Conservation (phyloP, 2,113 vertebrate genomes). For the Carassius carassius region DNA sequence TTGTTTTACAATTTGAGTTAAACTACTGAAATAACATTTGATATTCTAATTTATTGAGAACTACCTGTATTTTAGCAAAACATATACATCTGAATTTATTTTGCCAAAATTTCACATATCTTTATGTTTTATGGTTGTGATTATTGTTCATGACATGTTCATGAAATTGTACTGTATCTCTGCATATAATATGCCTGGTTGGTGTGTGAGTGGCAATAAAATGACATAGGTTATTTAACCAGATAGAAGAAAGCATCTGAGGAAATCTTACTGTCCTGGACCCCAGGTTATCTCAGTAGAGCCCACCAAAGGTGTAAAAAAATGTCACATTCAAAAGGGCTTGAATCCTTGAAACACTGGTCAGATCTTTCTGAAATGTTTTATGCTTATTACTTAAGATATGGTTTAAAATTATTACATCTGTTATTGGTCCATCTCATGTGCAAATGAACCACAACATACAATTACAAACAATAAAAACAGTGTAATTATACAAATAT, state of each 20-base stretch:
- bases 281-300: background rate
- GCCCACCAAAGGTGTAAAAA: background rate
- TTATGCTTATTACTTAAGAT: background rate
- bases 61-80: background rate
- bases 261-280: background rate
- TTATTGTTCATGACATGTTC: background rate
- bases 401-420: background rate
- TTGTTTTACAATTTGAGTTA: no score
- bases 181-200: background rate
- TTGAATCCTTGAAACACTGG: constrained; percentile 4
- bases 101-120: constrained; percentile 7
- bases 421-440: background rate
- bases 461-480: constrained; percentile 1
- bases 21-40: no score
- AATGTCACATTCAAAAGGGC: background rate
- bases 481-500: background rate
- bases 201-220: background rate
- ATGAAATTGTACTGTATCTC: background rate
- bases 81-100: background rate
- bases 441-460: background rate
- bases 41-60: no score
- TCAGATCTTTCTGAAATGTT: background rate
- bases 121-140: background rate
- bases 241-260: background rate
- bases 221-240: background rate